Evolutionary conservation across 2,113 vertebrate species (phyloP), one percentile per base, ranked within the genome.

Genomic region (Tinamus guttatus): DNA sequence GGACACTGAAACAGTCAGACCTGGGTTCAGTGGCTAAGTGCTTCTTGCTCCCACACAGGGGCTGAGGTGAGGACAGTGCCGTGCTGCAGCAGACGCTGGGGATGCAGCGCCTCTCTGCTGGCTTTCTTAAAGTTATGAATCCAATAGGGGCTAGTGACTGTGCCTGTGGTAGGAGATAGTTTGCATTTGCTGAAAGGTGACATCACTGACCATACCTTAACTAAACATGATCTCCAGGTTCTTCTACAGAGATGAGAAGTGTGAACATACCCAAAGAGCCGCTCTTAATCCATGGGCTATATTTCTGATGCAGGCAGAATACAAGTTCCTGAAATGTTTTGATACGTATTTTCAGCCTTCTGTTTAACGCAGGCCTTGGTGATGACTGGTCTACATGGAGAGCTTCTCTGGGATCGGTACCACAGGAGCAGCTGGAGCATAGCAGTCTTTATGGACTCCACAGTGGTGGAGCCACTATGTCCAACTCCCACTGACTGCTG

Each of bases 381-480:
- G 54, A 32, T 58, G 28, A 30, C 54, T 56, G 16, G 54, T 30
- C 30, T 71, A 69, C 6, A 5, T 43, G 82, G 45, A 54, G 68
- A 25, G 11, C 12, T 13, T 47, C 76, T 87, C 80, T 52, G 43
- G 88, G 60, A 45, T 83, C 58, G 14, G 51, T 16, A 43, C 12
- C 30, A 38, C 16, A 36, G 74, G 54, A 93, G 18, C 85, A 94
- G 94, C 87, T 82, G 93, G 93, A 93, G 74, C 71, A 76, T 13
- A 85, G 68, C 59, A n/a, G 21, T 21, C 60, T 22, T 32, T n/a
- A n/a, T n/a, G n/a, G n/a, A n/a, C n/a, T 36, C 6, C 13, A 7
- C n/a, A 77, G 54, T 88, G 25, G 52, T 67, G 89, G 93, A 95
- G 93, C 86, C 34, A 0, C 8, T 2, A 81, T 81, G 86, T 79